Evolutionary conservation across 2,888 invertebrate species (phyloP), one percentile per base, ranked within the genome.

Genomic region (Nasonia oneida): DNA sequence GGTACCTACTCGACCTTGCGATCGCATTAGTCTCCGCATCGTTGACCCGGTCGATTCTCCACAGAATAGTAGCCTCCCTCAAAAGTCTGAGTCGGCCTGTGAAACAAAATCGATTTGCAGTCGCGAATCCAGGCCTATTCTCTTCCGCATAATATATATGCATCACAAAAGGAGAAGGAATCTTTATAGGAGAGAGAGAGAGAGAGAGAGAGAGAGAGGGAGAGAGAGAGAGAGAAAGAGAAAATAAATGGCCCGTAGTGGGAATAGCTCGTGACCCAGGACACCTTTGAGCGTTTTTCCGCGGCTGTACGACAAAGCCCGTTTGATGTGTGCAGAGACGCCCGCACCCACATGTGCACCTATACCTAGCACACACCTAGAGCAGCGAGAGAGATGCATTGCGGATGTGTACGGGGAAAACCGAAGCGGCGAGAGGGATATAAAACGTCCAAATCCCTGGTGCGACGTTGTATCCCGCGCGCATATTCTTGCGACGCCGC

Each of bases 51-150:
- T 64, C 29, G 23, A 64, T 64, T 23, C 23, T n/a, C 10, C 12
- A 23, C 23, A n/a, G 64, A 37, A 29, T 29, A 29, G 1, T 53
- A 53, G 15, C 15, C 0, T 23, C 61, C 10, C 23, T 18, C 18
- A 37, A 71, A 39, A 64, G 23, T 33, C 57, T 15, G 37, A 76
- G 70, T 77, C 33, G 57, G 29, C 6, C 0, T 42, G 37, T 78
- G 61, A 73, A 78, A 76, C 33, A n/a, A 83, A 83, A 73, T 78
- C 78, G 71, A 83, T 83, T 78, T 39, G n/a, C 57, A 53, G 53
- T 18, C 14, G 53, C n/a, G n/a, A 70, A 70, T 70, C 14, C 42
- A 71, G 29, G 10, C 64, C 23, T 15, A 29, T 29, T 10, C 29
- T n/a, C 15, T 67, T 8, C 23, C 50, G n/a, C 18, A 10, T 29